phyloP scores from a whole-genome alignment of 2,113 vertebrate genomes.

The Manacus vitellinus region DNA sequence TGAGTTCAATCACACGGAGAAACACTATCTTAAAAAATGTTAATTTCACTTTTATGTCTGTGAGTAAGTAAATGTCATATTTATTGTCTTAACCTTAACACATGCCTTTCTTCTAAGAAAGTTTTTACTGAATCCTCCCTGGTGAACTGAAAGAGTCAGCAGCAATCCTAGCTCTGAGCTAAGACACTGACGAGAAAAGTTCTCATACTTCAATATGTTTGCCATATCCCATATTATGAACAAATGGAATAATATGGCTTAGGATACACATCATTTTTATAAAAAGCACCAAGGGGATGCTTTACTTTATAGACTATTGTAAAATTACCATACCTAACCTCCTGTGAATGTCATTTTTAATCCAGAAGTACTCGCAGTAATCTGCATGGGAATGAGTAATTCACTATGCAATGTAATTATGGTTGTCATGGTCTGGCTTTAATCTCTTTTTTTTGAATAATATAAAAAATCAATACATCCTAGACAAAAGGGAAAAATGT shows the following conservation, averaged over 20 bases:
- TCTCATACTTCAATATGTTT: background rate
- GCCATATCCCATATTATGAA: background rate
- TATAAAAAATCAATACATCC: background rate
- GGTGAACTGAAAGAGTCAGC: background rate
- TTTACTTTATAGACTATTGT: background rate
- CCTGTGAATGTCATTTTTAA: background rate
- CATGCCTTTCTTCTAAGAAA: background rate
- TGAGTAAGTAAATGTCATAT: accelerated
- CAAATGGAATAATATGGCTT: background rate
- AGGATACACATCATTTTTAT: background rate
- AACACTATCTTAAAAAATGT: background rate
- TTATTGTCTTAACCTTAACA: background rate
- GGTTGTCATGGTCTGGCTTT: background rate
- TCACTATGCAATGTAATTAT: background rate
- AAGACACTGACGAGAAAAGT: background rate
- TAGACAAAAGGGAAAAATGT: background rate
- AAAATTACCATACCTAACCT: background rate
- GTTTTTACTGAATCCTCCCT: background rate
- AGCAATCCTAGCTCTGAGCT: background rate
- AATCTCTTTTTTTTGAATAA: background rate
- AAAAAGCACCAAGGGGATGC: accelerated
- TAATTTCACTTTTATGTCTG: background rate
- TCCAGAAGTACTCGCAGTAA: background rate
- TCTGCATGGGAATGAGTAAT: background rate
- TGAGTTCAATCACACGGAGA: background rate